These are phyloP conservation scores for Leptoteleia sp. DNA, from an alignment of 1,140 invertebrate species.

Conservation along the genomic window DNA sequence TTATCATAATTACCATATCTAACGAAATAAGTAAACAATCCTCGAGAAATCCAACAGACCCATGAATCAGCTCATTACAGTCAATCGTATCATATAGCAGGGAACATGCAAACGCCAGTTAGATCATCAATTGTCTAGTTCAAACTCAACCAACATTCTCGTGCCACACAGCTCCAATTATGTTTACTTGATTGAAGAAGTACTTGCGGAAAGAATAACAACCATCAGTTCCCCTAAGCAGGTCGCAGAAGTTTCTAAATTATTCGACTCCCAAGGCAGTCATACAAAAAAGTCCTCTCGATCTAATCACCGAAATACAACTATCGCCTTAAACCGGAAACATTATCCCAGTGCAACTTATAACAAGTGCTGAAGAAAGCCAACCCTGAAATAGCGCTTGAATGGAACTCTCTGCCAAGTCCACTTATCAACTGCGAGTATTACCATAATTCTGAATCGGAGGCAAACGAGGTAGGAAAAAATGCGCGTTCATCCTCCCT, in stretches of 20 bases:
- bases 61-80: too few species aligned
- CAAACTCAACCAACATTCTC: slow-evolving; percentile 28
- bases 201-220: slow-evolving; percentile 63
- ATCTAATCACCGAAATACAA: too few species aligned
- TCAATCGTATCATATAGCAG: too few species aligned
- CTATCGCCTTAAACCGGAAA: too few species aligned
- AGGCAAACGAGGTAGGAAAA: too few species aligned
- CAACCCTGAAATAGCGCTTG: too few species aligned
- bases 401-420: neutral
- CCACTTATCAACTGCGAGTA: neutral
- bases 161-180: slow-evolving; percentile 62
- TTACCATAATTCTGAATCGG: too few species aligned
- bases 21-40: too few species aligned
- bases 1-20: too few species aligned
- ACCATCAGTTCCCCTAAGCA: slow-evolving; percentile 39
- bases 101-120: neutral
- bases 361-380: too few species aligned
- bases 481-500: slow-evolving; percentile 43
- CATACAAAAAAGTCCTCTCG: neutral
- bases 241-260: slow-evolving; percentile 34
- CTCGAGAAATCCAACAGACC: too few species aligned
- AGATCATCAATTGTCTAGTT: slow-evolving; percentile 49
- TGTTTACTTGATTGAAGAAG: slow-evolving; percentile 65
- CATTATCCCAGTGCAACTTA: too few species aligned
- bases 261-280: slow-evolving; percentile 3